phyloP scores from a whole-genome alignment of 2,797 vertebrate genomes.

The Stomatorhinus walkeri region DNA sequence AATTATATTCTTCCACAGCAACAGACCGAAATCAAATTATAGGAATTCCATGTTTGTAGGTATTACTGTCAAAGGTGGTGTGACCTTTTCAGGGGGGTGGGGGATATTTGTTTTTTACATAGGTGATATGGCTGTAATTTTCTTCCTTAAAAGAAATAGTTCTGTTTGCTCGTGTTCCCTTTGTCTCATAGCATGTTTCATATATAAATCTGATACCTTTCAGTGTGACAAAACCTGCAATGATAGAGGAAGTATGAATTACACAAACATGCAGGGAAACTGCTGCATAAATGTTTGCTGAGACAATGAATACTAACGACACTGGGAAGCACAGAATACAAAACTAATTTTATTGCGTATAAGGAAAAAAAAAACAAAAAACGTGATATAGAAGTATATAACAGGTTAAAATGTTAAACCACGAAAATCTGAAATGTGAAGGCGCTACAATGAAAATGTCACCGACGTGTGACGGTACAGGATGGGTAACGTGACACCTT shows the following conservation, averaged over 20 bases:
- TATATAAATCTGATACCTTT: background rate
- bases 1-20: background rate
- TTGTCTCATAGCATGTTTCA: background rate
- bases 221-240: background rate
- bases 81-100: background rate
- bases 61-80: background rate
- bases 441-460: background rate
- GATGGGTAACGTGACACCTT: background rate
- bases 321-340: background rate
- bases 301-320: background rate
- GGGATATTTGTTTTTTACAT: background rate
- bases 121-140: background rate
- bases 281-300: background rate
- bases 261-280: background rate
- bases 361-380: background rate
- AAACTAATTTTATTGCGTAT: slow-evolving; percentile 22
- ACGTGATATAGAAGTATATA: background rate
- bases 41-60: background rate
- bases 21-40: background rate
- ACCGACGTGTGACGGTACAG: background rate
- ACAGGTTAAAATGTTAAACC: background rate
- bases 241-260: background rate
- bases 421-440: background rate
- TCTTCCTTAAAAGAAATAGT: background rate
- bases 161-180: background rate